A percentile compares a stretch with the other conserved stretches of the same genome.
Conservation (phyloP, 2,797 vertebrate species). For the Eupleurogrammus muticus region DNA sequence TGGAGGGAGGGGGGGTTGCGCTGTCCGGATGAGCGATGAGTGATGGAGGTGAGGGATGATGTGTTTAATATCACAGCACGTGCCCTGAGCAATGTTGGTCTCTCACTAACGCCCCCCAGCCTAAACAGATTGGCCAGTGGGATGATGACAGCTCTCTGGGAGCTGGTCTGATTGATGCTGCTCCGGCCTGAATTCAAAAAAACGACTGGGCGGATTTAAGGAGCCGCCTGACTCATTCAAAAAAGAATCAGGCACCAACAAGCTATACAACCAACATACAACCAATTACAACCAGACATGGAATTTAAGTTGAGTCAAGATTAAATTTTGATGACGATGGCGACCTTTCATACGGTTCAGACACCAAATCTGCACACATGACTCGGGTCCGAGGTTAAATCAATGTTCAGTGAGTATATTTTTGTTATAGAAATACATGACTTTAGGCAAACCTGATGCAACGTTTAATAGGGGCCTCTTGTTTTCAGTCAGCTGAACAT, state of each 20-base stretch:
- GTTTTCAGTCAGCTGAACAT: not conserved
- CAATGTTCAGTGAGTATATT: not conserved
- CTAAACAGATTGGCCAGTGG: conserved; percentile 79
- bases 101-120: conserved; percentile 76
- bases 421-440: not conserved
- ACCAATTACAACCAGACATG: conserved; percentile 63
- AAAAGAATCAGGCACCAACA: conserved; percentile 58
- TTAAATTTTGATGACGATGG: conserved; percentile 35
- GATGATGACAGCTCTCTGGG: conserved; percentile 77
- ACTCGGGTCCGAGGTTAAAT: conserved; percentile 16
- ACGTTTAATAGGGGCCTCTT: not conserved
- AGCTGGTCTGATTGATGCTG: conserved; percentile 75
- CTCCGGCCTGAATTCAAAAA: conserved; percentile 63
- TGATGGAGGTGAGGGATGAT: conserved; percentile 79
- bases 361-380: conserved; percentile 10
- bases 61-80: conserved; percentile 82
- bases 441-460: conserved; percentile 10
- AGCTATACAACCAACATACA: conserved; percentile 54
- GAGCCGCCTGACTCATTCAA: conserved; percentile 53
- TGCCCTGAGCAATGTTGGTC: conserved; percentile 80
- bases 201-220: conserved; percentile 56
- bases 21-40: conserved; percentile 81
- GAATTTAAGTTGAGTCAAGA: conserved; percentile 31
- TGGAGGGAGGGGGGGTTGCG: conserved; percentile 28
- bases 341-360: conserved; percentile 18